Percentiles rank a stretch among this genome's conserved stretches.
Conservation (phyloP, 2,888 invertebrate genomes). For the Schizaphis graminum region DNA sequence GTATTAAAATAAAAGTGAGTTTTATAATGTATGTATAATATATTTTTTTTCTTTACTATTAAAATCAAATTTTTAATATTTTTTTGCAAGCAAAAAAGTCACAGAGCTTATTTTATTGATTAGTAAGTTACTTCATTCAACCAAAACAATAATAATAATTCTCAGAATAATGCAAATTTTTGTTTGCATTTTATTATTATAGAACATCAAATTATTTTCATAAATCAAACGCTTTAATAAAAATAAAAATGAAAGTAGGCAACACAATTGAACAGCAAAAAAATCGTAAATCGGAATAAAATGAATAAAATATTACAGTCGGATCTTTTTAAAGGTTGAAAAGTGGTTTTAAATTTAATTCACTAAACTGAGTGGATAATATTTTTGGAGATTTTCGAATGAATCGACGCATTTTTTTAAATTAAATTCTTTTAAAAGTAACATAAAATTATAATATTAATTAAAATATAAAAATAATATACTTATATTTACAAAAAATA, state of each 20-base stretch:
- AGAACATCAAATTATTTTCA: slow-evolving; percentile 10
- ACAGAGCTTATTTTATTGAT: not conserved
- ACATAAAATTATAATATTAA: not conserved
- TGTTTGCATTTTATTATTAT: slow-evolving; percentile 10
- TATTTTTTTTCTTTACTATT: no score
- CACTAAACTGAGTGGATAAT: not conserved
- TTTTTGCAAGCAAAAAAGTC: not conserved
- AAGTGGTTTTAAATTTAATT: slow-evolving; percentile 26
- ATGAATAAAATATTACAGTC: slow-evolving; percentile 12
- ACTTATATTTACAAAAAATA: not conserved
- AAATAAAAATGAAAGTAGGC: slow-evolving; percentile 7
- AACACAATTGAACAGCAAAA: not conserved
- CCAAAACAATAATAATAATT: slow-evolving; percentile 9
- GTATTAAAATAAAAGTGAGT: not conserved
- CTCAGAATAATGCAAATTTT: slow-evolving; percentile 4
- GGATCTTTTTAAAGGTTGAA: not conserved
- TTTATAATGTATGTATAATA: no score
- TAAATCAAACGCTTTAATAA: slow-evolving; percentile 12
- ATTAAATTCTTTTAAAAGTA: not conserved
- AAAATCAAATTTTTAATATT: not conserved
- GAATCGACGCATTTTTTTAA: not conserved
- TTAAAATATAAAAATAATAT: not conserved
- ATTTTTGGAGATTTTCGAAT: not conserved
- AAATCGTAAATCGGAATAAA: slow-evolving; percentile 4
- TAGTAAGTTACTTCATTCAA: not conserved